These are phyloP conservation scores for Elymnias hypermnestra DNA, from an alignment of 1,140 invertebrate genomes.

Conservation along the genomic window DNA sequence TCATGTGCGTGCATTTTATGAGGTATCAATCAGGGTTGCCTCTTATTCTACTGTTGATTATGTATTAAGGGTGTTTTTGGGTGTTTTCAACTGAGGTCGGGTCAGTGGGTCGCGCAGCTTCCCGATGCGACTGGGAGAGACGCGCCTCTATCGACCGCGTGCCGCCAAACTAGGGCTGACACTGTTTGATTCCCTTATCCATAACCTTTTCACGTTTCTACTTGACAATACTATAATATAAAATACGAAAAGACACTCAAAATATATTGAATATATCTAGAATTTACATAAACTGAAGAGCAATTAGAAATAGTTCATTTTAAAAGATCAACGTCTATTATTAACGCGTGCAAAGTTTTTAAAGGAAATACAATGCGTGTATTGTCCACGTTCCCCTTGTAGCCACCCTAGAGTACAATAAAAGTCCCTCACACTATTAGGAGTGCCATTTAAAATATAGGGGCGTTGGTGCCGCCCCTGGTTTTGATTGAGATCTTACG, in stretches of 20 bases:
- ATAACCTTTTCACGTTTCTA: too few species aligned
- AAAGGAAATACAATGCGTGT: constrained; percentile 9
- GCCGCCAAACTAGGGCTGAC: constrained; percentile 57
- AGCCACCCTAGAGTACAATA: constrained; percentile 21
- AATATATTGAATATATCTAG: too few species aligned
- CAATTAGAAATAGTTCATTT: too few species aligned
- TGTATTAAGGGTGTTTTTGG: constrained; percentile 41
- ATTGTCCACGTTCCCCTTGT: constrained; percentile 23
- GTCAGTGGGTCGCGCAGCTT: constrained; percentile 65
- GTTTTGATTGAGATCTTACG: constrained; percentile 29
- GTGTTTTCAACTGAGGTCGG: constrained; percentile 46
- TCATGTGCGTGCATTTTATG: constrained; percentile 6
- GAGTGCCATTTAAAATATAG: constrained; percentile 42
- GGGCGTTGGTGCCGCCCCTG: constrained; percentile 61
- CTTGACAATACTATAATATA: too few species aligned
- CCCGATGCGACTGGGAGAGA: constrained; percentile 56
- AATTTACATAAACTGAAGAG: too few species aligned
- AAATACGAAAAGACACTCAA: too few species aligned
- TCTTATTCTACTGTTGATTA: constrained; percentile 27
- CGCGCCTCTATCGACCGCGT: constrained; percentile 69
- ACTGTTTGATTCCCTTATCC: constrained; percentile 1
- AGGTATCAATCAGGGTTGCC: constrained; percentile 21
- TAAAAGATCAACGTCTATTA: not conserved
- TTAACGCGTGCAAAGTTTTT: not conserved
- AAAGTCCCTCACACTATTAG: constrained; percentile 37